phyloP scores from a whole-genome alignment of 2,888 invertebrate species.

The Urechis unicinctus region DNA sequence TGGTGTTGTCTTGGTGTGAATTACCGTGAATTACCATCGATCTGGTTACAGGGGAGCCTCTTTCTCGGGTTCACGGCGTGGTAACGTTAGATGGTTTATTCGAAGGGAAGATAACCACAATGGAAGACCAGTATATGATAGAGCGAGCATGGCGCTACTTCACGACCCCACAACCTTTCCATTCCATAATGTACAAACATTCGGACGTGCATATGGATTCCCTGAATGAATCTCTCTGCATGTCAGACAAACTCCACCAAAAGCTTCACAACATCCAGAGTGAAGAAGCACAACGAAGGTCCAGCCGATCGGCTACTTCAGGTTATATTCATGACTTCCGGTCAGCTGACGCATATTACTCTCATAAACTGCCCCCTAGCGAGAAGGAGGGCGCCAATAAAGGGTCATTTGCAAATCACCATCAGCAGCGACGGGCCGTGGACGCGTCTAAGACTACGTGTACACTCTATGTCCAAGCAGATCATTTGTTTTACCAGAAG shows the following conservation, averaged over 20 bases:
- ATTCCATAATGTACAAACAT: conserved; percentile 89
- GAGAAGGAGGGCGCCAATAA: neutral
- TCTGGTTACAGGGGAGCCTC: conserved; percentile 12
- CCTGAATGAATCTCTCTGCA: conserved; percentile 22
- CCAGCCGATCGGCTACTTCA: too few species aligned
- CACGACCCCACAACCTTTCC: conserved; percentile 61
- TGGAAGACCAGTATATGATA: conserved; percentile 72
- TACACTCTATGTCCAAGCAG: conserved; percentile 35
- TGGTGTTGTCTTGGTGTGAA: too few species aligned
- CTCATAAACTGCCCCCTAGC: neutral
- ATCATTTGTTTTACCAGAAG: conserved; percentile 30
- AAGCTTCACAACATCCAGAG: conserved; percentile 20
- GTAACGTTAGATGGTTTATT: conserved; percentile 80
- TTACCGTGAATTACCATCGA: neutral
- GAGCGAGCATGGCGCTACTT: conserved; percentile 89
- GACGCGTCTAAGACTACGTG: conserved; percentile 72
- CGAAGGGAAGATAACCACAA: conserved; percentile 70
- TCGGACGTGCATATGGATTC: conserved; percentile 67
- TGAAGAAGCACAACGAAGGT: neutral
- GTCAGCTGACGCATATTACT: neutral
- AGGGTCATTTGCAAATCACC: neutral
- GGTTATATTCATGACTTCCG: too few species aligned
- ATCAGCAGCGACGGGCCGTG: conserved; percentile 19
- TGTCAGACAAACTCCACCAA: conserved; percentile 25
- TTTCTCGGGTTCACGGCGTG: conserved; percentile 74